Base-by-base conservation (phyloP, 2,113 vertebrate genomes). In the Hemiscyllium ocellatum region DNA sequence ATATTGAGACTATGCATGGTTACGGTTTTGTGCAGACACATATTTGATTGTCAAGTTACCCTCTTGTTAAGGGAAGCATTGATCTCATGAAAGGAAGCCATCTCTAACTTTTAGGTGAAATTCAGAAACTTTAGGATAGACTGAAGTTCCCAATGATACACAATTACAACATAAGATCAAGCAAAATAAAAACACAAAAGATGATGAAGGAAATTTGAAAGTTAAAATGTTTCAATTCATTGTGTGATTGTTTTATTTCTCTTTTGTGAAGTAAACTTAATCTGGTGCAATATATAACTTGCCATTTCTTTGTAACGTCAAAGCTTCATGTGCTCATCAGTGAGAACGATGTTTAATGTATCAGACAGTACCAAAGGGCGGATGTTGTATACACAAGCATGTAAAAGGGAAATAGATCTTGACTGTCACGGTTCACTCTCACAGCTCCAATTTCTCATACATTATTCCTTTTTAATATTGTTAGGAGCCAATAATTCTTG, bases 401-500 rank as follows among this genome's bases (percentile, higher is more conserved):
- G 96, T 96, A 65, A 96, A 97, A 97, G 96, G 22, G 80, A 96
- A 97, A 97, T 96, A 96, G 95, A 96, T 97, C 78, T 96, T 96
- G 96, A 96, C 96, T 96, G 72, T 96, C 96, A 95, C 93, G 90
- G 97, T 96, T 96, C 95, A 96, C 94, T 87, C 96, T 95, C n/a
- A 95, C 90, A 76, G 96, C 96, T 97, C 96, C 96, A 96, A 97
- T 97, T 97, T 97, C 96, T 96, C 96, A 95, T 96, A 96, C 96
- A 93, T 50, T 97, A 96, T 97, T 97, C 97, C 96, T 96, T 95
- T 97, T 96, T 96, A 97, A 97, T 97, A 96, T 96, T 97, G 96
- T 97, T 97, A 96, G 95, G 97, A 90, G 96, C 96, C 97, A 96
- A 97, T 97, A 97, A 97, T 97, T 97, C 96, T 96, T 97, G 97